Evolutionary conservation across 2,113 vertebrate species (phyloP), one percentile per base, ranked within the genome.

Genomic region (Oostethus manadensis): DNA sequence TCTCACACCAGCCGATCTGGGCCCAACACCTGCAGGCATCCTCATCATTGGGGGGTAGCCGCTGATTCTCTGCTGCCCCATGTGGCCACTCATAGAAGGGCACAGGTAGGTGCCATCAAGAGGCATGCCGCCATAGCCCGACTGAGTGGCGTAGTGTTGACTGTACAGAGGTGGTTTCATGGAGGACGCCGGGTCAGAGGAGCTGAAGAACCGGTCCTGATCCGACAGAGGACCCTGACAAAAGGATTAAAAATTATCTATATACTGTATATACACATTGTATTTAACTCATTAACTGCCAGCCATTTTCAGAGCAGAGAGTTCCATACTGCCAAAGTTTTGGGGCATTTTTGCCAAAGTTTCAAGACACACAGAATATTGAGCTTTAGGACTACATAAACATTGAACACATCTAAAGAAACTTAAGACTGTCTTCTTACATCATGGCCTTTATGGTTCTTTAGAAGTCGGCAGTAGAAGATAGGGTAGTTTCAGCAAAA

Each of bases 151-250:
- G 1, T 94, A 96, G 86, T 93, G 94, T 73, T 95, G 95, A 1
- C 89, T 84, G 83, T 94, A 99, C 59, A 94, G 86, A 0, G 93
- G 83, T 0, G 92, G 86, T 86, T 98, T 98, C 84, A 86, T 92
- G 89, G 58, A 90, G 90, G 84, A 91, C 58, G 82, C 90, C 62
- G 69, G 94, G 75, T 87, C 80, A 0, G 79, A 64, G 64, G 6
- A 92, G 82, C 20, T 50, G 0, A 4, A 89, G 80, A 94, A 97
- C 59, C 91, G 90, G 14, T 96, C 94, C 2, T 92, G 90, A 33
- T 97, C 95, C 2, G 93, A 89, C 3, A 90, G 78, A 58, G 93
- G 92, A 61, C 90, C 92, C 94, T 99, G 85, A 66, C 2, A 13
- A 45, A 0, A 16, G 11, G 50, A 47, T 20, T 5, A 42, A 38